phyloP scores from a whole-genome alignment of 2,113 vertebrate species.

The Lycaon pictus region DNA sequence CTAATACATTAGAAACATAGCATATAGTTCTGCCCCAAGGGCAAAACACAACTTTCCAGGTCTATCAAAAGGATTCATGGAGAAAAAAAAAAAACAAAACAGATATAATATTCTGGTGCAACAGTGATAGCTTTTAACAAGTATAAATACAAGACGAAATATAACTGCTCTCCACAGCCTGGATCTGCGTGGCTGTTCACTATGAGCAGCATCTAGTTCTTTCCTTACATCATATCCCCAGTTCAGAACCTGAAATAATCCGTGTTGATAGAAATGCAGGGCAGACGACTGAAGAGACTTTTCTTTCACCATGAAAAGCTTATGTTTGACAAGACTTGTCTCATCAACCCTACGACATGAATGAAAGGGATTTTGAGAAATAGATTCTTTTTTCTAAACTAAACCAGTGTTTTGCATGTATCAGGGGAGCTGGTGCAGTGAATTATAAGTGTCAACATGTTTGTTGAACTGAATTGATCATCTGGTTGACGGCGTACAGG shows the following conservation, averaged over 20 bases:
- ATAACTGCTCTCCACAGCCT: not conserved
- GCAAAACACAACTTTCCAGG: constrained; percentile 3
- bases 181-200: constrained; percentile 7
- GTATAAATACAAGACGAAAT: constrained; percentile 28
- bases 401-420: constrained; percentile 46
- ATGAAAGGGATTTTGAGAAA: constrained; percentile 41
- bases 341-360: not conserved
- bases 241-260: constrained; percentile 46
- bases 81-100: not conserved
- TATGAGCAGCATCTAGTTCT: not conserved
- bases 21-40: not conserved
- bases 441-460: not conserved
- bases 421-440: not conserved
- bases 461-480: not conserved
- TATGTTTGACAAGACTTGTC: not conserved
- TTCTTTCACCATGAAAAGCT: constrained; percentile 6
- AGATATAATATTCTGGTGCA: constrained; percentile 43
- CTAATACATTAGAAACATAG: not conserved
- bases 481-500: not conserved
- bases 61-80: constrained; percentile 55
- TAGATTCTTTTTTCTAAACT: constrained; percentile 42
- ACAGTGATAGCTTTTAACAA: not conserved
- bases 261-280: not conserved
- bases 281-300: constrained; percentile 23
- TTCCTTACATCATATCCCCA: not conserved